Conservation (phyloP, 2,888 invertebrate genomes). For the Nebria brevicollis region DNA sequence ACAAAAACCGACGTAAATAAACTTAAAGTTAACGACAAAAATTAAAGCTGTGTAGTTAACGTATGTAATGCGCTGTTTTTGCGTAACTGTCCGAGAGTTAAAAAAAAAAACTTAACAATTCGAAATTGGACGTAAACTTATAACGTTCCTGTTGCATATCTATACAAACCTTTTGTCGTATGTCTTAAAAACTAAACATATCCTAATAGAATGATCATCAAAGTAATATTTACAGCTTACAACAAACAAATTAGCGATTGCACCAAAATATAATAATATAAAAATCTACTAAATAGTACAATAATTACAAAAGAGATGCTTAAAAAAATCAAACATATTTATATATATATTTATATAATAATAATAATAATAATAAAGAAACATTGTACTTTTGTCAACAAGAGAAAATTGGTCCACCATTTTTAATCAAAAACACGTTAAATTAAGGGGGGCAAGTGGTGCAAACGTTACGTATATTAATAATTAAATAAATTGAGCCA, state of each 20-base stretch:
- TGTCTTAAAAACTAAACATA: slow-evolving; percentile 34
- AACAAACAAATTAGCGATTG: slow-evolving; percentile 31
- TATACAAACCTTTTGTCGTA: slow-evolving; percentile 44
- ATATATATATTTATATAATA: slow-evolving; percentile 12
- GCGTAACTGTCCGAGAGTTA: background rate
- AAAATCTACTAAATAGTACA: slow-evolving; percentile 44
- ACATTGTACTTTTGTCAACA: slow-evolving; percentile 24
- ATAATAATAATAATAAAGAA: slow-evolving; percentile 1
- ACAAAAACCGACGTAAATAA: slow-evolving; percentile 40
- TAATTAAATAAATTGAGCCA: slow-evolving; percentile 41
- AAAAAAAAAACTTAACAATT: slow-evolving; percentile 18
- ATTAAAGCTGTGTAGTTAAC: slow-evolving; percentile 42
- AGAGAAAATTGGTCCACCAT: slow-evolving; percentile 46
- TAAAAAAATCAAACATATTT: slow-evolving; percentile 23
- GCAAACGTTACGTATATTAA: slow-evolving; percentile 28
- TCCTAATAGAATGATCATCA: slow-evolving; percentile 2
- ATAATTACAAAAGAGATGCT: slow-evolving; percentile 38
- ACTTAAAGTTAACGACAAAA: slow-evolving; percentile 43
- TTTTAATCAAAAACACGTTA: slow-evolving; percentile 19
- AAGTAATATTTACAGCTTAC: background rate
- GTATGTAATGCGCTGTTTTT: background rate
- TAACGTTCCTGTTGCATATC: background rate
- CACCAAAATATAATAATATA: slow-evolving; percentile 38
- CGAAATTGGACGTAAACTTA: background rate
- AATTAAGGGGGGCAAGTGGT: slow-evolving; percentile 37